Conservation (phyloP, 2,888 invertebrate genomes). For the Ischnus inquisitorius region DNA sequence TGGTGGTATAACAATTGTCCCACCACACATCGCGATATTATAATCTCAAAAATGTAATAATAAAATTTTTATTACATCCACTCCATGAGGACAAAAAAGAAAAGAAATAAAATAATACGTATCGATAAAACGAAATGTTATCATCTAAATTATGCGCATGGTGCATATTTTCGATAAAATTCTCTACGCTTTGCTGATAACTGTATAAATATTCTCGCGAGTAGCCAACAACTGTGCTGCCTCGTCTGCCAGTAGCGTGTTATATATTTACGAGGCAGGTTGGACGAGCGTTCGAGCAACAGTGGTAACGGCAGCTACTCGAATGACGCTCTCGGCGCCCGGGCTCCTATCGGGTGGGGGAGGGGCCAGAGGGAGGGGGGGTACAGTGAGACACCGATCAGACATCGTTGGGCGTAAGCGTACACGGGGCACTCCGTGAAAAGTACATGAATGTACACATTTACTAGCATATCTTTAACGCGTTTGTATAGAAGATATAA, state of each 20-base stretch:
- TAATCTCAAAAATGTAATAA: too few species aligned
- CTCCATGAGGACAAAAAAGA: too few species aligned
- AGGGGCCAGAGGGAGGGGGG: neutral
- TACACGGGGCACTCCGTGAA: neutral
- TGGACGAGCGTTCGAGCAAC: neutral
- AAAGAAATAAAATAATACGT: too few species aligned
- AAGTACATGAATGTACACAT: conserved; percentile 7
- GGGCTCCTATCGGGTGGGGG: neutral
- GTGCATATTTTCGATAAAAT: too few species aligned
- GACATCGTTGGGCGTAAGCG: conserved; percentile 58
- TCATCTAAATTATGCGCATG: too few species aligned
- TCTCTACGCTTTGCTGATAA: too few species aligned
- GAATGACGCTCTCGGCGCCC: conserved; percentile 15
- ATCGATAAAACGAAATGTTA: too few species aligned
- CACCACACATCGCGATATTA: neutral
- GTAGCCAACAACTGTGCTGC: neutral
- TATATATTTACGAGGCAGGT: neutral
- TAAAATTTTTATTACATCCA: too few species aligned
- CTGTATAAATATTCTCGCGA: neutral
- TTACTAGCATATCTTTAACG: neutral
- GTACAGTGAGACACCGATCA: conserved; percentile 56
- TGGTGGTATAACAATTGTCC: neutral
- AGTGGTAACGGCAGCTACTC: conserved; percentile 9
- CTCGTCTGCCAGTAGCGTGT: neutral
- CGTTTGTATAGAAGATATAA: neutral